Percentiles rank a stretch among this genome's conserved stretches.
phyloP scores from a whole-genome alignment of 2,113 vertebrate species.

The Nyctibius bracteatus region DNA sequence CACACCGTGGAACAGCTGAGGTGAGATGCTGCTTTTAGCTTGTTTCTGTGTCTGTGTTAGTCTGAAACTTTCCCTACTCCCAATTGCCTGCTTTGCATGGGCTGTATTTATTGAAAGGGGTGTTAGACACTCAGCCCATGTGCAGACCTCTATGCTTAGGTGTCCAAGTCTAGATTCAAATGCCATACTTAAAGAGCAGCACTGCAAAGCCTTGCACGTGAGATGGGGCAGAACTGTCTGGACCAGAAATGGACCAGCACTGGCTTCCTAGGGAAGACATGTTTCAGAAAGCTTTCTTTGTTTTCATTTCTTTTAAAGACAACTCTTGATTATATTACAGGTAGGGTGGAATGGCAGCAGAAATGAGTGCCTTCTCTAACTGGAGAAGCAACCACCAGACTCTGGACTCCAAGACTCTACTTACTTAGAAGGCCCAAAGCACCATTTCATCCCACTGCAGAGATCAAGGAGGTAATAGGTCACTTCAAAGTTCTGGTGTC shows the following conservation, averaged over 20 bases:
- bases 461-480: not conserved
- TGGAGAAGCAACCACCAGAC: not conserved
- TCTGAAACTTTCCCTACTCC: not conserved
- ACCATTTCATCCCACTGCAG: too few species aligned
- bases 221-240: not conserved
- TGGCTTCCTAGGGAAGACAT: not conserved
- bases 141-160: accelerated
- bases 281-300: not conserved
- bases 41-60: not conserved
- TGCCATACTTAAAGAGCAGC: not conserved
- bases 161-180: not conserved
- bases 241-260: not conserved
- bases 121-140: not conserved
- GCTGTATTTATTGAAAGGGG: not conserved
- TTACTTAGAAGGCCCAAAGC: not conserved
- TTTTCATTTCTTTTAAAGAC: not conserved
- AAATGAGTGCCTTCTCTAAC: not conserved
- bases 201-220: accelerated
- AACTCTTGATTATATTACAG: not conserved
- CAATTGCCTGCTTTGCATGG: not conserved
- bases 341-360: not conserved
- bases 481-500: not conserved
- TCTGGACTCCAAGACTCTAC: not conserved
- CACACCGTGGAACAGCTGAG: accelerated
- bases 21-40: not conserved